Conservation (phyloP, 2,797 vertebrate species). For the Fringilla coelebs region DNA sequence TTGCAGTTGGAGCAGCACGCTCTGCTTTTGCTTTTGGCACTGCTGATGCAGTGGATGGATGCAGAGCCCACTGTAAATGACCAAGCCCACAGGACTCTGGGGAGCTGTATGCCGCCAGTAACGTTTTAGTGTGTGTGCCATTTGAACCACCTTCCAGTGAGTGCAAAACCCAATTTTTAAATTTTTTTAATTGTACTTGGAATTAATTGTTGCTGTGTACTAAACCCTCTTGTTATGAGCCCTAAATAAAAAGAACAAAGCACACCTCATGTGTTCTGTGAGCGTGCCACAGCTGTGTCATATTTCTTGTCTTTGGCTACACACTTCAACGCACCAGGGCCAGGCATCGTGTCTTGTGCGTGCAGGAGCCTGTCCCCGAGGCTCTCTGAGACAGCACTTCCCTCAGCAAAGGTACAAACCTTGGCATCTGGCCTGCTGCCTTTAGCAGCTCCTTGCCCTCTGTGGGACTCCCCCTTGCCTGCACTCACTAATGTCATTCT, state of each 20-base stretch:
- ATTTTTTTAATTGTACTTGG: constrained; percentile 78
- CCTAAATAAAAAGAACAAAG: constrained; percentile 80
- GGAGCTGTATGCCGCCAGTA: constrained; percentile 61
- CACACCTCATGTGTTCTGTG: constrained; percentile 57
- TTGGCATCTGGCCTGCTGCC: not conserved
- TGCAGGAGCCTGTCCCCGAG: not conserved
- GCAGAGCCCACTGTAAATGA: constrained; percentile 29
- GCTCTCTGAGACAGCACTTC: not conserved
- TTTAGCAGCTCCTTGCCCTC: not conserved
- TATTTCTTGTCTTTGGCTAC: not conserved
- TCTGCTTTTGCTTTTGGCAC: constrained; percentile 51
- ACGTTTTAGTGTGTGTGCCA: constrained; percentile 69
- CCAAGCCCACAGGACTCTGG: constrained; percentile 10
- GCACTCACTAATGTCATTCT: fast-evolving
- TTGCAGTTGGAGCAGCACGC: constrained; percentile 40
- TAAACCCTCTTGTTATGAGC: constrained; percentile 77
- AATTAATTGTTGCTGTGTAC: constrained; percentile 82
- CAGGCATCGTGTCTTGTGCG: fast-evolving
- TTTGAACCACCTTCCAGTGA: constrained; percentile 70
- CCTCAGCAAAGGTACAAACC: not conserved
- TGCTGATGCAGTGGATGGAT: constrained; percentile 21
- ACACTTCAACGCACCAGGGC: fast-evolving
- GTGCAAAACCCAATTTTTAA: constrained; percentile 73
- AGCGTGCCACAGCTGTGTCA: not conserved
- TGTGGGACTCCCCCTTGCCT: fast-evolving